Base-by-base conservation (phyloP, 2,113 vertebrate species). In the Polyodon spathula region DNA sequence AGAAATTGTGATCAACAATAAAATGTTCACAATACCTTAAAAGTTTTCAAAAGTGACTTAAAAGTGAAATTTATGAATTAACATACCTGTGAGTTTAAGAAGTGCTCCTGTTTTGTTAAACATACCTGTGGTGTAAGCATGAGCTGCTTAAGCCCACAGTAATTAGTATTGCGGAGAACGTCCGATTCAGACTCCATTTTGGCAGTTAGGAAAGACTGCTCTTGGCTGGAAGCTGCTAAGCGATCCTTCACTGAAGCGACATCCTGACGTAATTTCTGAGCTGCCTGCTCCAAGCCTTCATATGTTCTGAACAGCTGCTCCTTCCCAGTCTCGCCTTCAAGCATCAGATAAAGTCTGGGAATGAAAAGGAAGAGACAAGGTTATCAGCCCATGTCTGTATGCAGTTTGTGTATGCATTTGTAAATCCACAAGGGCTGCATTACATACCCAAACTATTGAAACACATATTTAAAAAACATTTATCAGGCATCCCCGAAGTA, bases 221-320 rank as follows among this genome's bases (percentile, higher is more conserved):
- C 85, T 15, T 73, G 69, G 62, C 66, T 44, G 40, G 85, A 80
- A 0, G 71, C 58, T 16, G 73, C 73, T 53, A 91, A 57, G 4
- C 89, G 79, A 56, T 88, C 80, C 40, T 74, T 73, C 27, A 72
- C 65, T 12, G 63, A 16, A 66, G 69, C 70, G 70, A 88, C 78
- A 64, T 89, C 82, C 63, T 73, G 65, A 51, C 80, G 81, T 11
- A 94, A 80, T 62, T 78, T 82, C 60, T 42, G 60, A 60, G 87
- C 86, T 55, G 86, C 81, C 46, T 84, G 76, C 62, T 94, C 81
- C 74, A 98, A 63, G 4, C 58, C 78, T 71, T 81, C 67, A 0
- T 90, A 90, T 0, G 93, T 96, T 69, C 80, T 86, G 67, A 95
- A 92, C 65, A 92, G 84, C 6, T 94, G 86, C 1, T 81, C 80